A percentile compares a stretch with the other conserved stretches of the same genome.
phyloP scores from a whole-genome alignment of 2,797 vertebrate genomes.

The Pseudochirops corinnae region DNA sequence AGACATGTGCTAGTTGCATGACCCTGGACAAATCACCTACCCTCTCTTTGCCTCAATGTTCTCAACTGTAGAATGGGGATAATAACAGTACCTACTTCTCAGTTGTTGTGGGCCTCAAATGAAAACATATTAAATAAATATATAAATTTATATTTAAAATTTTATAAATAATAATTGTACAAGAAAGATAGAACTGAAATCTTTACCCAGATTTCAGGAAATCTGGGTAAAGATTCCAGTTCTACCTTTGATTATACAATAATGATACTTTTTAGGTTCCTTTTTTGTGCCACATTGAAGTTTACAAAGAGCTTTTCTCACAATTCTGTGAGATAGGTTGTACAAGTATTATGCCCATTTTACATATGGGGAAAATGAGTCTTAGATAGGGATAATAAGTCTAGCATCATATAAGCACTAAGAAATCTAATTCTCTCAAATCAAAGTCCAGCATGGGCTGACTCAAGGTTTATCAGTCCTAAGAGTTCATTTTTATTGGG shows the following conservation, averaged over 20 bases:
- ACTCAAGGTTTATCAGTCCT: not conserved
- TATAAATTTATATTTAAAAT: too few species aligned
- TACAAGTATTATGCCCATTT: not conserved
- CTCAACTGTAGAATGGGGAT: not conserved
- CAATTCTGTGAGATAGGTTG: not conserved
- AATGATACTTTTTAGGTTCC: not conserved
- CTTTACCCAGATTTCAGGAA: not conserved
- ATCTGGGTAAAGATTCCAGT: not conserved
- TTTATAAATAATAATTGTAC: not conserved
- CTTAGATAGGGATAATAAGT: not conserved
- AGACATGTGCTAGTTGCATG: not conserved
- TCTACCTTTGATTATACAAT: slow-evolving; percentile 9
- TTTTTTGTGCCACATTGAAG: not conserved
- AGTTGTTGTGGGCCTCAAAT: not conserved
- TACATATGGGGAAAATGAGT: not conserved
- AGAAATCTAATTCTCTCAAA: not conserved
- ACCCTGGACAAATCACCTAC: not conserved
- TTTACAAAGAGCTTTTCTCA: too few species aligned
- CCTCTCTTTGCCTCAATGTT: not conserved
- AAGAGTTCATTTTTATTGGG: not conserved
- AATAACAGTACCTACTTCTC: not conserved
- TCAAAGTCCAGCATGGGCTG: not conserved
- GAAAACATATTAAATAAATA: not conserved
- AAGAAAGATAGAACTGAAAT: not conserved
- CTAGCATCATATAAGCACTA: not conserved